A percentile compares a stretch with the other conserved stretches of the same genome.
phyloP scores from a whole-genome alignment of 2,797 vertebrate genomes.

The Gymnoscopelus microlampas region DNA sequence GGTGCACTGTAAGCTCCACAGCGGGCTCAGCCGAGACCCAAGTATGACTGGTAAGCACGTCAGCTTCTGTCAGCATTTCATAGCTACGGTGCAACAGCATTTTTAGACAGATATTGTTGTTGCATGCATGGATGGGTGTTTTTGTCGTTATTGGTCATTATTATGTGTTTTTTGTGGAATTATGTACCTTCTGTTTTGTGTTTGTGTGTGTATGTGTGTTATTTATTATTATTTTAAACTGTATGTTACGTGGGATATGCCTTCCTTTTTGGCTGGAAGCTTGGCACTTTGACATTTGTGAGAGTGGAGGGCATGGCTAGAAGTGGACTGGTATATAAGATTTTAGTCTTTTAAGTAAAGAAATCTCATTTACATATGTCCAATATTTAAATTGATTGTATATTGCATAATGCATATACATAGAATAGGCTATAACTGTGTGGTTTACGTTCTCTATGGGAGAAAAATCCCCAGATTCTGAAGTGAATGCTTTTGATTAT shows the following conservation, averaged over 20 bases:
- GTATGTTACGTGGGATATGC: conserved; percentile 56
- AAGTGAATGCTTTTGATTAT: conserved; percentile 22
- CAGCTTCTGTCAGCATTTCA: conserved; percentile 3
- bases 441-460: neutral
- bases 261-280: conserved; percentile 61
- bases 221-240: conserved; percentile 28
- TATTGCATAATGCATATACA: conserved; percentile 24
- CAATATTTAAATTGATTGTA: conserved; percentile 47
- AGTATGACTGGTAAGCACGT: conserved; percentile 94
- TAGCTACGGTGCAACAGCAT: conserved; percentile 12
- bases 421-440: conserved; percentile 23
- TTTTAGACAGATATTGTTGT: conserved; percentile 21
- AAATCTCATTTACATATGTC: conserved; percentile 51
- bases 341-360: conserved; percentile 55
- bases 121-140: conserved; percentile 74
- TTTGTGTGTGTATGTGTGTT: conserved; percentile 16
- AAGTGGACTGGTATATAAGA: conserved; percentile 66
- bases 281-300: conserved; percentile 60
- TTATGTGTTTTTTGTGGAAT: conserved; percentile 57
- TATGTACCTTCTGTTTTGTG: conserved; percentile 50
- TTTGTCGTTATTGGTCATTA: conserved; percentile 53
- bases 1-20: conserved; percentile 97
- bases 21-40: conserved; percentile 93
- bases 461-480: conserved; percentile 4
- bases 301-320: conserved; percentile 74